These are phyloP conservation scores for Isoperla grammatica DNA, from an alignment of 2,888 invertebrate genomes.

Conservation along the genomic window DNA sequence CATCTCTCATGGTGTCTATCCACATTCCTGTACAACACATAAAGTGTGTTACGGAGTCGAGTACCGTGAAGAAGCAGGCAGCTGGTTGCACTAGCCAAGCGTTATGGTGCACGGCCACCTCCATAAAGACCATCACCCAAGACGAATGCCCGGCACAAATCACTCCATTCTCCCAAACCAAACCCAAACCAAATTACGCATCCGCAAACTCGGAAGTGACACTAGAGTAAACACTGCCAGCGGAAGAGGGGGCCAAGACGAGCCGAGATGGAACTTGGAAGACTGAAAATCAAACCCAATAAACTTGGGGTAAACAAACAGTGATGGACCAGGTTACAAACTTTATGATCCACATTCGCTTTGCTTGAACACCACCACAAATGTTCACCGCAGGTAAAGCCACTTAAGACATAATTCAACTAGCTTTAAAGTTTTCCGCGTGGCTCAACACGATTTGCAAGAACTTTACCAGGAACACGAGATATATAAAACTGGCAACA, in stretches of 20 bases:
- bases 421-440: background rate
- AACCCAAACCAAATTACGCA: background rate
- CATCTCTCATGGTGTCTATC: no score
- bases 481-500: no score
- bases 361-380: background rate
- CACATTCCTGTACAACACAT: no score
- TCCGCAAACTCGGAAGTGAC: background rate
- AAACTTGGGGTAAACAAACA: background rate
- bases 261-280: background rate
- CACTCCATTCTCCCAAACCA: background rate
- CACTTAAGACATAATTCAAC: background rate
- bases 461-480: no score
- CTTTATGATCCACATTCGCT: background rate
- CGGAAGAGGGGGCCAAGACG: background rate
- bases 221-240: background rate
- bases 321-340: background rate
- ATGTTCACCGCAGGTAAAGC: background rate
- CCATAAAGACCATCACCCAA: background rate
- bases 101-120: no score
- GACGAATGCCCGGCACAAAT: background rate
- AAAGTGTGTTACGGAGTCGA: no score
- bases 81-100: no score
- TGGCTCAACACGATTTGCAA: no score
- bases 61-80: no score
- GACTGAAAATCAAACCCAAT: constrained; percentile 1